Evolutionary conservation across 23 tunicate genomes (phyloP).

Genomic region (Halocynthia roretzi): DNA sequence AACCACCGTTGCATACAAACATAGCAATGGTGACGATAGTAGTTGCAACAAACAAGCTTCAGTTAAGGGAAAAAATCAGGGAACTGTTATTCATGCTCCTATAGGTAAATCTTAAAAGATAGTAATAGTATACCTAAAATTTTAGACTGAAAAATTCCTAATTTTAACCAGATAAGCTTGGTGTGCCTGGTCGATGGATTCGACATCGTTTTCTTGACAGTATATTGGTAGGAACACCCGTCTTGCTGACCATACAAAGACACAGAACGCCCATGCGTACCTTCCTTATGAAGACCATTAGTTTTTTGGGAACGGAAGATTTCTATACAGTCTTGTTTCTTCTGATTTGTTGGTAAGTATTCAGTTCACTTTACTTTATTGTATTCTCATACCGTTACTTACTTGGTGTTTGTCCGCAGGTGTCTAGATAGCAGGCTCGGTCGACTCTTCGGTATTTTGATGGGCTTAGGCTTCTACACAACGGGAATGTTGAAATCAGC

Average conservation of each 20-base stretch:
- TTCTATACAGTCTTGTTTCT: constrained; percentile 83
- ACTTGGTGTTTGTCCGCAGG: constrained; percentile 24
- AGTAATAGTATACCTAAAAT: too few species aligned
- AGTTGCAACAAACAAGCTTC: too few species aligned
- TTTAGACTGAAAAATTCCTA: too few species aligned
- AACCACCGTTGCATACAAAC: too few species aligned
- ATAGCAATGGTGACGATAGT: too few species aligned
- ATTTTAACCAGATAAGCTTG: constrained; percentile 46
- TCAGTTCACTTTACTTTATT: background rate
- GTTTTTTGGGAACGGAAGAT: constrained; percentile 98
- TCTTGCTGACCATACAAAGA: constrained; percentile 71
- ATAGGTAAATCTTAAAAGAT: too few species aligned
- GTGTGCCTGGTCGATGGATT: constrained; percentile 72
- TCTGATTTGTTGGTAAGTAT: constrained; percentile 43
- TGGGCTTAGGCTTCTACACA: constrained; percentile 81
- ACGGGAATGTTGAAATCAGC: constrained; percentile 80
- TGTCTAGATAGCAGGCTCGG: constrained; percentile 77
- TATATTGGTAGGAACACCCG: constrained; percentile 95
- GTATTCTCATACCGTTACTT: background rate
- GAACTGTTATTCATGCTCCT: too few species aligned
- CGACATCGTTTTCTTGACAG: constrained; percentile 89
- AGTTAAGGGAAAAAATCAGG: too few species aligned
- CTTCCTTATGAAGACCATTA: constrained; percentile 65
- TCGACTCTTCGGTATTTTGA: constrained; percentile 72
- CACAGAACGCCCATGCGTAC: constrained; percentile 79